phyloP scores from a whole-genome alignment of 2,113 vertebrate species.

The Sylvilagus bachmani region DNA sequence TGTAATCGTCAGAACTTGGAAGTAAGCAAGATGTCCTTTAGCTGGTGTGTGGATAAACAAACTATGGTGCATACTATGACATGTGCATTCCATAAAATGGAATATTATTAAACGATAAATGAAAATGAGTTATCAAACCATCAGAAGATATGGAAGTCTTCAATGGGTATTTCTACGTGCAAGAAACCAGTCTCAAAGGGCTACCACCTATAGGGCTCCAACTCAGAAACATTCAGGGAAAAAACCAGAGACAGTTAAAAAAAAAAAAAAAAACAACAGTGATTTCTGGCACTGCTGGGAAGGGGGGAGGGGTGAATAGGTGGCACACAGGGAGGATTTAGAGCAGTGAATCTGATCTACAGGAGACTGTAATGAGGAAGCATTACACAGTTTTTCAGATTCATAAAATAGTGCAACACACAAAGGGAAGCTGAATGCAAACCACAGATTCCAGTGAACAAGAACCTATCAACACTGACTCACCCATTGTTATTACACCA shows the following conservation, averaged over 20 bases:
- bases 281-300: neutral
- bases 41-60: too few species aligned
- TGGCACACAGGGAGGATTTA: neutral
- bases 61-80: neutral
- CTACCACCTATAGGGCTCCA: neutral
- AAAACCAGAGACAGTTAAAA: too few species aligned
- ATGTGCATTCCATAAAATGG: neutral
- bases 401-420: neutral
- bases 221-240: neutral
- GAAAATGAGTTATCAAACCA: neutral
- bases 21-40: neutral
- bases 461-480: neutral
- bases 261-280: neutral
- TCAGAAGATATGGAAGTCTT: neutral
- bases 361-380: neutral
- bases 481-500: neutral
- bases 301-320: neutral
- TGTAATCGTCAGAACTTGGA: neutral
- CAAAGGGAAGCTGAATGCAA: too few species aligned
- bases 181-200: neutral
- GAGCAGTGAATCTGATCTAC: neutral
- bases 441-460: neutral
- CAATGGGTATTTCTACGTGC: neutral
- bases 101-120: neutral
- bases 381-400: neutral